Percentiles rank a stretch among this genome's conserved stretches.
These are phyloP conservation scores for Oenanthe oenanthe DNA, from an alignment of 2,113 vertebrate genomes.

Conservation along the genomic window DNA sequence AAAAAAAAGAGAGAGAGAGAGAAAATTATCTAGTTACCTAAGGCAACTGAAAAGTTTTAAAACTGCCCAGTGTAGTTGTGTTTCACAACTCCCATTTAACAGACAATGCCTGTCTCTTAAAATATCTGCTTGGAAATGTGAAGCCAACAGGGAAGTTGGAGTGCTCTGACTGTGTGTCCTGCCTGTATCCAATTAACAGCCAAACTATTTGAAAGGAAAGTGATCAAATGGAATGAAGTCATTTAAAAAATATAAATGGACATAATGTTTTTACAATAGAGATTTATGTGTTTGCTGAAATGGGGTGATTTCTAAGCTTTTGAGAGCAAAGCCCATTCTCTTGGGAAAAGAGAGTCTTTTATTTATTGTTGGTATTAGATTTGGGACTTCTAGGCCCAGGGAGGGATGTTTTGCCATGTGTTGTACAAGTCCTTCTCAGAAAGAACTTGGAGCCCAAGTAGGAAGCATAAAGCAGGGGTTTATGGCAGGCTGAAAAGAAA, in stretches of 20 bases:
- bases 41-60: constrained; percentile 61
- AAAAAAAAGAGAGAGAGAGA: neutral
- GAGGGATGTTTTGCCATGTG: neutral
- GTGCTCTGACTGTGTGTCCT: constrained; percentile 10
- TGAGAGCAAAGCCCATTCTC: neutral
- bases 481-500: neutral
- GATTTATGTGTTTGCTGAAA: constrained; percentile 36
- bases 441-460: neutral
- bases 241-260: constrained; percentile 32
- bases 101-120: constrained; percentile 50
- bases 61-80: neutral
- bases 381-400: neutral
- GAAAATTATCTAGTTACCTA: constrained; percentile 63
- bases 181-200: constrained; percentile 49
- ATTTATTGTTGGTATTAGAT: constrained; percentile 24
- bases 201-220: constrained; percentile 53
- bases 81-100: constrained; percentile 54
- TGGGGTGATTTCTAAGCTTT: neutral
- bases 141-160: neutral
- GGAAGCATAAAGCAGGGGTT: neutral
- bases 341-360: neutral
- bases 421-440: neutral
- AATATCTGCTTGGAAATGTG: constrained; percentile 31
- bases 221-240: constrained; percentile 53
- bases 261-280: constrained; percentile 16